Evolutionary conservation across 2,797 vertebrate genomes (phyloP).

Genomic region (Fistularia tabacaria): DNA sequence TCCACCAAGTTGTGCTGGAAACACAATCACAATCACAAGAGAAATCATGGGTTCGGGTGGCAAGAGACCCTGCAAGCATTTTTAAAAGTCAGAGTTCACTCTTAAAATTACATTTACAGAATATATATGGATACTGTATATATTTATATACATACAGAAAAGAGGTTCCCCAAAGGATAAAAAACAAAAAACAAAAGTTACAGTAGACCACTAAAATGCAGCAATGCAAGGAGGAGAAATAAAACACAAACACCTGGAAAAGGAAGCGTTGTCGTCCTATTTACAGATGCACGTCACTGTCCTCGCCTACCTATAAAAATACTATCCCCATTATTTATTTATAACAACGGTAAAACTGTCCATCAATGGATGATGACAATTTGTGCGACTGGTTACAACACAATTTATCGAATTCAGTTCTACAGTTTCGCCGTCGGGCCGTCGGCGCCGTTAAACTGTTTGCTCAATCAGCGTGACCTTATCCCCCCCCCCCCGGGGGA

Average conservation of each 20-base stretch:
- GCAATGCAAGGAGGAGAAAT: constrained; percentile 52
- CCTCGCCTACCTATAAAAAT: constrained; percentile 96
- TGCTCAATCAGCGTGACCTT: no score
- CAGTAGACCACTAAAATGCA: constrained; percentile 75
- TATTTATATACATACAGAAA: constrained; percentile 72
- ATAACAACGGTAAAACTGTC: constrained; percentile 81
- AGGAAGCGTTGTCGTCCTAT: constrained; percentile 77
- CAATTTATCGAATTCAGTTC: constrained; percentile 10
- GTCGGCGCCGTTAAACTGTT: no score
- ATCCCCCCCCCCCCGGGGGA: not conserved
- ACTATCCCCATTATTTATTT: constrained; percentile 87
- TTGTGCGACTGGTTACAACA: constrained; percentile 39
- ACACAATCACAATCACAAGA: constrained; percentile 86
- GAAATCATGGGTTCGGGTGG: constrained; percentile 59
- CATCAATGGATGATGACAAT: constrained; percentile 48
- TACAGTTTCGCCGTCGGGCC: no score
- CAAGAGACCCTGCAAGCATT: constrained; percentile 69
- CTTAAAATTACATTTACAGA: constrained; percentile 76
- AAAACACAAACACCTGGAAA: constrained; percentile 55
- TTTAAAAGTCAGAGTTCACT: constrained; percentile 72
- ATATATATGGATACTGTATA: constrained; percentile 69
- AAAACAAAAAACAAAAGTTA: constrained; percentile 50
- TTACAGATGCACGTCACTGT: constrained; percentile 91
- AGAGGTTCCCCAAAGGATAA: constrained; percentile 70
- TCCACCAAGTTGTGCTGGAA: constrained; percentile 83